phyloP scores from a whole-genome alignment of 2,113 vertebrate species.

The Strix aluco region DNA sequence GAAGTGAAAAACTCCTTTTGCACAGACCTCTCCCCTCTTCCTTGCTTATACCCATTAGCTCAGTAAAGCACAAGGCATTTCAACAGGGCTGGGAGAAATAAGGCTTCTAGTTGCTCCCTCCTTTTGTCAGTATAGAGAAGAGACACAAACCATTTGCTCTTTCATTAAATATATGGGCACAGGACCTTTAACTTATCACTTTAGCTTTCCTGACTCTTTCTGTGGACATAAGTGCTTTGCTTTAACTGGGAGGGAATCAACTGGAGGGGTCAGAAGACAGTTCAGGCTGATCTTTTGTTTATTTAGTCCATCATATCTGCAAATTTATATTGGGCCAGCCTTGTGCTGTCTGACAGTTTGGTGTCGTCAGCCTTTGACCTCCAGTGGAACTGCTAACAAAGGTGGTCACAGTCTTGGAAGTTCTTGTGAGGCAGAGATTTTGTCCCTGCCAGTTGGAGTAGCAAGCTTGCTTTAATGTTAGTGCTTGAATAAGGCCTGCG shows the following conservation, averaged over 20 bases:
- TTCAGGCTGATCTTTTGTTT: not conserved
- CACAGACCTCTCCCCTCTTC: not conserved
- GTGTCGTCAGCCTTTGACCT: not conserved
- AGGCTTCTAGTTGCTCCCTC: not conserved
- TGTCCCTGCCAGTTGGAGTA: not conserved
- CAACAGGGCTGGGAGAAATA: not conserved
- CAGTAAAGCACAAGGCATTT: not conserved
- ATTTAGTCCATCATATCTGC: not conserved
- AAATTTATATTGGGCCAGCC: not conserved
- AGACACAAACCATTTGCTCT: not conserved
- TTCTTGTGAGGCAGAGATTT: not conserved
- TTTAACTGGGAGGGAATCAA: not conserved
- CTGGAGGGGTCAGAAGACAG: not conserved
- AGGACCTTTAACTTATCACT: not conserved
- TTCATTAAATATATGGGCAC: not conserved
- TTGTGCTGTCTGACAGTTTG: not conserved
- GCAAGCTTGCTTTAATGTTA: not conserved
- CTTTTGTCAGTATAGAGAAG: not conserved
- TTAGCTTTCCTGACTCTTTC: not conserved
- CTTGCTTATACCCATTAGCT: not conserved
- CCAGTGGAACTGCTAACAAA: not conserved
- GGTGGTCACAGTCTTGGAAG: not conserved
- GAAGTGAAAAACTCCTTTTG: not conserved
- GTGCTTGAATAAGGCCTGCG: not conserved
- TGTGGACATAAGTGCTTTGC: not conserved